Base-by-base conservation (phyloP, 2,797 vertebrate species). In the Botia almorhae region DNA sequence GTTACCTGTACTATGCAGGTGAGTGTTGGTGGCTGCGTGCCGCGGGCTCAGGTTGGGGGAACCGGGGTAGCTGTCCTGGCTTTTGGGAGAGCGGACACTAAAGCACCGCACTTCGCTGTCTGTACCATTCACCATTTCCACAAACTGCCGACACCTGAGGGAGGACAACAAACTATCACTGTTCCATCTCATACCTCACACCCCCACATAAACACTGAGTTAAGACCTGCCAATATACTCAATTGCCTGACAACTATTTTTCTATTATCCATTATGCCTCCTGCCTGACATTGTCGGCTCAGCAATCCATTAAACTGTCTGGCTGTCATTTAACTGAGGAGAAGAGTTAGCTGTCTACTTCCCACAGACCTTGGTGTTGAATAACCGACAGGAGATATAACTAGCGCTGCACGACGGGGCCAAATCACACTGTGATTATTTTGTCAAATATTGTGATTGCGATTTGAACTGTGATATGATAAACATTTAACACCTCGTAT, bases 121-220 rank as follows among this genome's bases (percentile, higher is more conserved):
- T 0, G 97, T 98, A 83, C 97, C 97, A 0, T 98, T 99, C 90
- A 99, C 97, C 97, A 98, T 99, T 93, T 98, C 97, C 92, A 99
- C 96, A 71, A 99, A 99, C 89, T 98, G 97, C 87, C 97, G 96
- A 93, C 96, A 98, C 94, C 97, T 99, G 60, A 1, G 72, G 78
- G 73, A 75, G 48, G 23, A 69, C 4, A 39, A 43, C 17, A 23
- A 11, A 39, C 39, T 16, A 50, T 23, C 43, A 29, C 10, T 64
- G 48, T 79, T 53, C 17, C 23, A 69, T 14, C 63, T 64, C 48
- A 79, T 14, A 16, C 58, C 29, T 29, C 29, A 29, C 29, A 29
- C 29, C 55, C 26, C 70, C 39, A 48, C 6, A 60, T 26, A 67
- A 23, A 73, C 73, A n/a, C n/a, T 53, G 50, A 58, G 36, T 33